A percentile compares a stretch with the other conserved stretches of the same genome.
These are phyloP conservation scores for Molanna angustata DNA, from an alignment of 2,888 invertebrate genomes.

Conservation along the genomic window DNA sequence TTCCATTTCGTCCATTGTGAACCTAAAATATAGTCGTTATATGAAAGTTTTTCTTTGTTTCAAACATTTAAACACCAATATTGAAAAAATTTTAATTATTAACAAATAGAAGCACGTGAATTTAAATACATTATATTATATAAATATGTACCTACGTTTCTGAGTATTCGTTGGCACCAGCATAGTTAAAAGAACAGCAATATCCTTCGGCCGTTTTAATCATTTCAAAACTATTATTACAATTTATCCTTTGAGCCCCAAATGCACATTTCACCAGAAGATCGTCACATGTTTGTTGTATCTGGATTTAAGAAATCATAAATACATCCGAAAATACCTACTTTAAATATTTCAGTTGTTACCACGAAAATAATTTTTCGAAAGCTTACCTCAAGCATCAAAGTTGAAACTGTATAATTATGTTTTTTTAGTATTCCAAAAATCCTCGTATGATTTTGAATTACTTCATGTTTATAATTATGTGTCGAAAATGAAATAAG, in stretches of 20 bases:
- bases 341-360: neutral
- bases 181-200: conserved; percentile 29
- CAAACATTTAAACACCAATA: too few species aligned
- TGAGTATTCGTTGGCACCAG: neutral
- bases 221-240: conserved; percentile 15
- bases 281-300: neutral
- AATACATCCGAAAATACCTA: neutral
- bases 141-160: too few species aligned
- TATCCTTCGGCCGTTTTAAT: conserved; percentile 33
- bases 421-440: conserved; percentile 33
- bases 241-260: conserved; percentile 6
- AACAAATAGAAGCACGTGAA: too few species aligned
- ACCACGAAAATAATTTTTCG: too few species aligned
- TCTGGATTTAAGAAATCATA: neutral
- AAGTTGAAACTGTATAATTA: conserved; percentile 35
- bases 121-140: too few species aligned
- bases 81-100: too few species aligned
- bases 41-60: too few species aligned
- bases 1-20: too few species aligned
- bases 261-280: conserved; percentile 9
- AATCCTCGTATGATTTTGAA: conserved; percentile 30
- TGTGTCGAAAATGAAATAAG: conserved; percentile 29
- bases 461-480: conserved; percentile 9
- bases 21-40: too few species aligned
- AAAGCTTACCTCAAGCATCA: conserved; percentile 36